Conservation (phyloP, 2,888 invertebrate genomes). For the Leptopilina drosophilae region DNA sequence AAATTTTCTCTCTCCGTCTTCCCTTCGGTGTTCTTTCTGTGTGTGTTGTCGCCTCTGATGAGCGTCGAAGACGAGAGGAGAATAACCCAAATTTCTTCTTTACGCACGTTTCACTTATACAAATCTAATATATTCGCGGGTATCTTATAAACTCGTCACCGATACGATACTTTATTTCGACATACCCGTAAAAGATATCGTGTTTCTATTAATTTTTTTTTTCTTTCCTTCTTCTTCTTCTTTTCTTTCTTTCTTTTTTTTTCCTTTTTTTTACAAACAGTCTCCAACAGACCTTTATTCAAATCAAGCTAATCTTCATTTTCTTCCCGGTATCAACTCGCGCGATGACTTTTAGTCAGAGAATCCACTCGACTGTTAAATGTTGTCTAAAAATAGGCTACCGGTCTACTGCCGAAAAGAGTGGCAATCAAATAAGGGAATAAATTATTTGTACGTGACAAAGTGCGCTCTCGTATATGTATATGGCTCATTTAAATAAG, state of each 20-base stretch:
- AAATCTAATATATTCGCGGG: slow-evolving; percentile 35
- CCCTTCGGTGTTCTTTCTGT: neutral
- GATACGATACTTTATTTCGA: slow-evolving; percentile 29
- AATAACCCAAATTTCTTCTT: slow-evolving; percentile 40
- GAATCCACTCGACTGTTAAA: slow-evolving; percentile 33
- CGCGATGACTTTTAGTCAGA: neutral
- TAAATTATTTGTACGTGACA: slow-evolving; percentile 31
- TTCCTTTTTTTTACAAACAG: neutral
- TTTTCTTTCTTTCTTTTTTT: neutral
- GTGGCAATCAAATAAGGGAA: slow-evolving; percentile 28
- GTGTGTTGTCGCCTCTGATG: slow-evolving; percentile 8
- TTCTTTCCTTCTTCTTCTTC: no score
- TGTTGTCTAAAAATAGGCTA: slow-evolving; percentile 35
- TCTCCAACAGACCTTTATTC: neutral
- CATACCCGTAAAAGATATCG: slow-evolving; percentile 2
- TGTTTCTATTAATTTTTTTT: slow-evolving; percentile 26
- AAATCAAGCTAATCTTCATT: slow-evolving; percentile 32
- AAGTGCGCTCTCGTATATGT: neutral
- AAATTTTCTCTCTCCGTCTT: slow-evolving; percentile 15
- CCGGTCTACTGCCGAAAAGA: slow-evolving; percentile 32
- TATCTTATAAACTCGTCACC: slow-evolving; percentile 18
- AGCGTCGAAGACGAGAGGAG: slow-evolving; percentile 33
- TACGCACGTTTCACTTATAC: slow-evolving; percentile 35
- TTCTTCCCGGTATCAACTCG: slow-evolving; percentile 13
- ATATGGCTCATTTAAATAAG: neutral